phyloP scores from a whole-genome alignment of 1,140 invertebrate species.

The Hycleus phaleratus region DNA sequence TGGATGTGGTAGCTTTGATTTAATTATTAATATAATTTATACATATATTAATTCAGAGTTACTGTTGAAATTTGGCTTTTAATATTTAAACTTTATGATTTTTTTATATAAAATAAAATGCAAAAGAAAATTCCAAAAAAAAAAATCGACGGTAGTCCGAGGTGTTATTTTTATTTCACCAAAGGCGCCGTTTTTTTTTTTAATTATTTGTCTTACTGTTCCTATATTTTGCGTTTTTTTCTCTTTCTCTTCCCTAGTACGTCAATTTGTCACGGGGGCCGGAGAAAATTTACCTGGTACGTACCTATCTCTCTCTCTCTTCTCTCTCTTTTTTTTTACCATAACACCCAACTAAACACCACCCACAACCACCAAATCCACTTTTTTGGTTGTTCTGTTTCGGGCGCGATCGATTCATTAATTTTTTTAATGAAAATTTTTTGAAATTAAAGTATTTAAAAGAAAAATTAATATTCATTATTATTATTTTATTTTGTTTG shows the following conservation, averaged over 20 bases:
- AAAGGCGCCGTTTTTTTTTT: neutral
- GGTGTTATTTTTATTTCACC: too few species aligned
- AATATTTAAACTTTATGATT: conserved; percentile 16
- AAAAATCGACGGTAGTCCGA: conserved; percentile 3
- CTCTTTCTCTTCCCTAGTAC: conserved; percentile 59
- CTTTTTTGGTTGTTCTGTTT: conserved; percentile 40
- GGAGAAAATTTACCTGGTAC: conserved; percentile 64
- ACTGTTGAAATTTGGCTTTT: conserved; percentile 36
- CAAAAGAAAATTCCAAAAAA: too few species aligned
- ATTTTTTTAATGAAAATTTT: neutral
- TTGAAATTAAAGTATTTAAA: conserved; percentile 5
- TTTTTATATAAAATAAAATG: neutral
- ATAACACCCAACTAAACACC: conserved; percentile 39
- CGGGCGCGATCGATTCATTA: conserved; percentile 18
- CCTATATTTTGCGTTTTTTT: conserved; percentile 43
- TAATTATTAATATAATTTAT: conserved; percentile 33
- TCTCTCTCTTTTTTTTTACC: conserved; percentile 9
- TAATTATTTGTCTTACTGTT: conserved; percentile 37
- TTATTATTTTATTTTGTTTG: too few species aligned
- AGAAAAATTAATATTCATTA: neutral
- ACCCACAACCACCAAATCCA: conserved; percentile 35
- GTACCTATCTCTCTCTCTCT: conserved; percentile 43
- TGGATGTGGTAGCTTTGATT: conserved; percentile 37
- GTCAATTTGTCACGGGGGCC: conserved; percentile 63
- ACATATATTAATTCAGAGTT: conserved; percentile 26